phyloP scores from a whole-genome alignment of 1,140 invertebrate genomes.

The Temnothorax nylanderi region DNA sequence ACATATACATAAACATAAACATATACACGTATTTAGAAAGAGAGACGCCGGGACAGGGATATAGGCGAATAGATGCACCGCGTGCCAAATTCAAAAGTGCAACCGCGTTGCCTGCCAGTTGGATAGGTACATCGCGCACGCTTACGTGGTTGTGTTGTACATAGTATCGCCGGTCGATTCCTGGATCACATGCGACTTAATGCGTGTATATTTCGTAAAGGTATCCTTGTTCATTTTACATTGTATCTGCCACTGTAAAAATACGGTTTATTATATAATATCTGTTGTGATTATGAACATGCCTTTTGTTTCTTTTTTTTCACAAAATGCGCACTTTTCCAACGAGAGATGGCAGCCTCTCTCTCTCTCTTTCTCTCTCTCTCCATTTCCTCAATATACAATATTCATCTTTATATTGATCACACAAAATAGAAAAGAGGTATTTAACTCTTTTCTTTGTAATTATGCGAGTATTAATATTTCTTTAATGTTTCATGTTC shows the following conservation, averaged over 20 bases:
- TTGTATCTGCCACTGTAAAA: conserved; percentile 83
- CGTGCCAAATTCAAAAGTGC: conserved; percentile 79
- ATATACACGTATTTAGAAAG: background rate
- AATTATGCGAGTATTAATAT: background rate
- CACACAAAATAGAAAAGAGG: background rate
- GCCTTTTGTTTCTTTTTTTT: conserved; percentile 38
- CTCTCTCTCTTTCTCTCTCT: conserved; percentile 22
- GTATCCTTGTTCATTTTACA: conserved; percentile 82
- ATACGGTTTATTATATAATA: conserved; percentile 84
- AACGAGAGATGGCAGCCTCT: background rate
- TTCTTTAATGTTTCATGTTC: background rate
- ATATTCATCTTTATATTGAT: background rate
- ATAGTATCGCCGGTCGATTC: conserved; percentile 79
- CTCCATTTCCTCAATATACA: background rate
- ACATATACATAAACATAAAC: background rate
- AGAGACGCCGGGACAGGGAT: conserved; percentile 41
- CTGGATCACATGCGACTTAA: conserved; percentile 77
- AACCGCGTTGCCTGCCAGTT: conserved; percentile 68
- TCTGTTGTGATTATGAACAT: conserved; percentile 82
- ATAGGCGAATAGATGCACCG: conserved; percentile 61
- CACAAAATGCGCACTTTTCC: background rate
- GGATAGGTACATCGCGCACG: conserved; percentile 56
- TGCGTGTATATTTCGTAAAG: conserved; percentile 83
- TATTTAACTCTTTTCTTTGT: background rate
- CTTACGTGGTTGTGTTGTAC: conserved; percentile 77